These are phyloP conservation scores for Lontra canadensis DNA, from an alignment of 2,113 vertebrate genomes.

Conservation along the genomic window DNA sequence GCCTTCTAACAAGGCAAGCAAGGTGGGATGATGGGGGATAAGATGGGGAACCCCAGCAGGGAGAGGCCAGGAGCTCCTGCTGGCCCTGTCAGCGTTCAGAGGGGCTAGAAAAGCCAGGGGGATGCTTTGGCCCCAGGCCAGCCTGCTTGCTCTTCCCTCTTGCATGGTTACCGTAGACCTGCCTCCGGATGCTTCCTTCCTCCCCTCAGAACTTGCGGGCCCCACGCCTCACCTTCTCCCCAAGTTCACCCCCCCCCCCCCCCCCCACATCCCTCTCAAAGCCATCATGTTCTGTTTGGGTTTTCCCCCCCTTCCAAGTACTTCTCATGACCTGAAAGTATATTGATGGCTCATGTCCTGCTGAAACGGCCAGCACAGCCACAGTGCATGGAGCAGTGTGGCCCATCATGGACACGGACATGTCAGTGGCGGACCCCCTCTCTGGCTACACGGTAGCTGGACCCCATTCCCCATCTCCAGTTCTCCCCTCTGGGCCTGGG, in stretches of 20 bases:
- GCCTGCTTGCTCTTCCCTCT: neutral
- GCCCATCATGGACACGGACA: neutral
- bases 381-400: fast-evolving
- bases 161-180: neutral
- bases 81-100: neutral
- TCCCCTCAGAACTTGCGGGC: neutral
- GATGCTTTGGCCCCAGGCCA: neutral
- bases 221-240: neutral
- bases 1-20: neutral
- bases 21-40: neutral
- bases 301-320: neutral
- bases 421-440: neutral
- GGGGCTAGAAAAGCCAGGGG: neutral
- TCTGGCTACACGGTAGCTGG: neutral
- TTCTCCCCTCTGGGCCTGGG: neutral
- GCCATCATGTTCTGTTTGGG: neutral
- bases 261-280: neutral
- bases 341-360: neutral
- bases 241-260: fast-evolving
- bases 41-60: neutral
- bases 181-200: neutral
- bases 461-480: neutral
- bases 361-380: neutral
- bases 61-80: neutral
- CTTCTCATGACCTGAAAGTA: neutral